Base-by-base conservation (phyloP, 2,797 vertebrate genomes). In the Squalus acanthias region DNA sequence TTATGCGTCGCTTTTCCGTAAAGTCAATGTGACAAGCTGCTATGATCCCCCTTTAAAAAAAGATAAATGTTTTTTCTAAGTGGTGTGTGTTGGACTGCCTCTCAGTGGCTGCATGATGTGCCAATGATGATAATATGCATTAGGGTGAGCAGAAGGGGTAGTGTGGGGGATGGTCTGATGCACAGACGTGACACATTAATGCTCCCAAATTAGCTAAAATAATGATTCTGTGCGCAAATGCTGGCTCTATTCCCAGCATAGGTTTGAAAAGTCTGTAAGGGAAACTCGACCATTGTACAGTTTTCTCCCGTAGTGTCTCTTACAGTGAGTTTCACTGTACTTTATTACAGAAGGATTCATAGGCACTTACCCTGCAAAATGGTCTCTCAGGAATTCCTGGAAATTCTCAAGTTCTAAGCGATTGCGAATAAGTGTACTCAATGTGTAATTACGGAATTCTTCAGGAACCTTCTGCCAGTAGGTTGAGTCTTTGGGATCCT, bases 391-490 rank as follows among this genome's bases (percentile, higher is more conserved):
- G 97, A 99, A 99, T 96, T 97, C 97, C 97, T 97, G 97, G 96
- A 99, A 99, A 96, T 98, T 97, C 67, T 98, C 97, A 65, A 99
- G 97, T 97, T 99, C 98, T 96, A 98, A 96, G 96, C 97, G 97
- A 96, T 98, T 97, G 0, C 95, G 97, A 70, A 99, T 96, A 93
- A 99, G 96, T 67, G 98, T 97, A 76, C 97, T 97, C 17, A 99
- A 97, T 95, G 96, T 97, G 97, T 98, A 98, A 96, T 98, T 96
- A 57, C 94, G 97, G 96, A 98, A 97, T 96, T 97, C 97, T 96
- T 97, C 97, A n/a, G 98, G 97, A 96, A 98, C 98, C 96, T 96
- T 97, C 96, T 96, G 96, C 98, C 98, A 98, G 6, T 97, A 97
- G n/a, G 98, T 96, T 96, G 96, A 97, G 33, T 70, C 96, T 96